Conservation (phyloP, 2,113 vertebrate genomes). For the Bagarius yarrelli region DNA sequence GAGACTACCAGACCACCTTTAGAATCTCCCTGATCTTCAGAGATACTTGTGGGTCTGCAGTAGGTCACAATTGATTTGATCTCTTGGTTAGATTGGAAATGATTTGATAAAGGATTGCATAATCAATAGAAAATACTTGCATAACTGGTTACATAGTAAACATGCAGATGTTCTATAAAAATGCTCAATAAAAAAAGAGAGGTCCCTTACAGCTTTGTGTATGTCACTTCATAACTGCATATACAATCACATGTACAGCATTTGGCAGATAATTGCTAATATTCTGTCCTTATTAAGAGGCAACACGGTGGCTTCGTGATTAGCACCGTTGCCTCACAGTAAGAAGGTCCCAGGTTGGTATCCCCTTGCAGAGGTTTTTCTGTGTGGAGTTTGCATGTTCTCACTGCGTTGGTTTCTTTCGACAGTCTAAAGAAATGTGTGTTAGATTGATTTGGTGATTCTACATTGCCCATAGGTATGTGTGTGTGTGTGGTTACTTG, state of each 20-base stretch:
- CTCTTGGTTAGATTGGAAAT: slow-evolving; percentile 8
- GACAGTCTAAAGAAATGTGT: too few relatives aligned
- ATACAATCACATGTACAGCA: too few relatives aligned
- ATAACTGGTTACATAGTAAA: slow-evolving; percentile 44
- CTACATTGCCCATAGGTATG: too few relatives aligned
- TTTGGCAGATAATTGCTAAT: neutral
- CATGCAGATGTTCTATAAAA: slow-evolving; percentile 3
- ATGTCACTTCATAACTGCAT: neutral
- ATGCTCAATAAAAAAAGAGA: slow-evolving; percentile 36
- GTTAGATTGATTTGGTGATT: too few relatives aligned
- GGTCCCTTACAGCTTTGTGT: neutral
- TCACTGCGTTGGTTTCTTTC: too few relatives aligned
- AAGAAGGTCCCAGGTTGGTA: too few relatives aligned
- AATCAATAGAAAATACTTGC: slow-evolving; percentile 29
- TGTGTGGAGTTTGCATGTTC: too few relatives aligned
- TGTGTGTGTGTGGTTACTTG: too few relatives aligned
- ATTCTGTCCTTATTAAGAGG: neutral
- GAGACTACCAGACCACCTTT: slow-evolving; percentile 48
- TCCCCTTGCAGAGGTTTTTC: too few relatives aligned
- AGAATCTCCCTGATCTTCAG: slow-evolving; percentile 65
- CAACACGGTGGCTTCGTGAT: too few relatives aligned
- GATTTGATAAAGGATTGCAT: neutral
- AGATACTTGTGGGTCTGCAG: slow-evolving; percentile 64
- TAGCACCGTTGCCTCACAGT: too few relatives aligned
- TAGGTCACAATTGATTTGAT: slow-evolving; percentile 15